A percentile compares a stretch with the other conserved stretches of the same genome.
These are phyloP conservation scores for Halictus rubicundus DNA, from an alignment of 1,140 invertebrate genomes.

Conservation along the genomic window DNA sequence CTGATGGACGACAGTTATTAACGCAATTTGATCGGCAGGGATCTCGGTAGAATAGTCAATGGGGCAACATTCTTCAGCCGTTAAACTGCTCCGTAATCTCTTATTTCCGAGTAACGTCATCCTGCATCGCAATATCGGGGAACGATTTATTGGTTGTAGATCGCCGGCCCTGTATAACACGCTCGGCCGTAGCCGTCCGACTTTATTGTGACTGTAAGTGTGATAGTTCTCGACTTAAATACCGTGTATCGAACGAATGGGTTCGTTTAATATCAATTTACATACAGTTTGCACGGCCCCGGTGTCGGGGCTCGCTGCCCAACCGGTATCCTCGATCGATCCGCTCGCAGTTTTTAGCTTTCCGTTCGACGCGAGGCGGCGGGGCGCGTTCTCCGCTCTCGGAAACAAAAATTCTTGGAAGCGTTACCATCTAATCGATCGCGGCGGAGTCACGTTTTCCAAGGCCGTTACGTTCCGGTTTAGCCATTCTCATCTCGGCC, in stretches of 20 bases:
- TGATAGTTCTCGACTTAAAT: not conserved
- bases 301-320: not conserved
- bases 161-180: not conserved
- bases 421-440: conserved; percentile 59
- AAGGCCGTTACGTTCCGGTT: conserved; percentile 65
- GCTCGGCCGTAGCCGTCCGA: too few species aligned
- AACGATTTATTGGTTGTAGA: too few species aligned
- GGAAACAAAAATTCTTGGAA: conserved; percentile 16
- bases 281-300: not conserved
- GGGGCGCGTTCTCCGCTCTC: too few species aligned
- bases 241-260: not conserved
- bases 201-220: not conserved
- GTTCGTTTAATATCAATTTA: not conserved
- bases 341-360: too few species aligned
- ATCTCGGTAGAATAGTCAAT: not conserved
- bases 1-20: conserved; percentile 11
- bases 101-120: not conserved
- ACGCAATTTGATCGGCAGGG: not conserved
- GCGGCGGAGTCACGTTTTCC: conserved; percentile 58
- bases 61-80: not conserved
- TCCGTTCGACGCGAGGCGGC: too few species aligned
- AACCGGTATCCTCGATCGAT: not conserved
- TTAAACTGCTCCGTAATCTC: not conserved
- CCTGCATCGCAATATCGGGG: not conserved
- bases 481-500: conserved; percentile 44